phyloP scores from a whole-genome alignment of 30 jellyfish, hydroid and myxozoan genomes.

The Haliclystus octoradiatus region DNA sequence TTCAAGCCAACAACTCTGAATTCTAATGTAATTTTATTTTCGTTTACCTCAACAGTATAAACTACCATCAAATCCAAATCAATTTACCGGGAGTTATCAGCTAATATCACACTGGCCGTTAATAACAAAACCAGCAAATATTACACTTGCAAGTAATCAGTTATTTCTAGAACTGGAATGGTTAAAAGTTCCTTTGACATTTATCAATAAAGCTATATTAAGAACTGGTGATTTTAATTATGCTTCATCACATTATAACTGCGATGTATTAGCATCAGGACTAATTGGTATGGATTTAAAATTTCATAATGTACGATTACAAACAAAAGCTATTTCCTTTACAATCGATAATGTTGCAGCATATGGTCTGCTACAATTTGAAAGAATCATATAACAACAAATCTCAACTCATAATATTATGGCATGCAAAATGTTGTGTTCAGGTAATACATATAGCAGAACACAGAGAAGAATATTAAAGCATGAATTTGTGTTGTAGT shows the following conservation, averaged over 20 bases:
- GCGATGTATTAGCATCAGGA: neutral
- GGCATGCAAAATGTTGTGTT: too few species aligned
- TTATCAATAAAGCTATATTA: constrained; percentile 19
- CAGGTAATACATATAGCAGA: too few species aligned
- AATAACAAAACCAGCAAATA: constrained; percentile 7
- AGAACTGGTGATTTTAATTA: constrained; percentile 13
- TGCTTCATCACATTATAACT: neutral
- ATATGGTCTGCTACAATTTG: neutral
- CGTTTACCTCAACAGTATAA: constrained; percentile 27
- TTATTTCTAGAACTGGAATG: constrained; percentile 23
- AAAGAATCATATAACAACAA: too few species aligned
- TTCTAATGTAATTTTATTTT: neutral
- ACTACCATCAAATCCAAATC: constrained; percentile 26
- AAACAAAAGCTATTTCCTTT: neutral
- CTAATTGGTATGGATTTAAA: neutral
- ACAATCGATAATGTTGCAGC: neutral
- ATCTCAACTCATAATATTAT: too few species aligned
- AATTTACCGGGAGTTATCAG: constrained; percentile 35
- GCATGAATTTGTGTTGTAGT: too few species aligned
- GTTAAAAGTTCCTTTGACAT: constrained; percentile 20
- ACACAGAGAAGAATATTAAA: too few species aligned
- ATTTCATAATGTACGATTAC: neutral
- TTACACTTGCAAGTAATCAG: constrained; percentile 11
- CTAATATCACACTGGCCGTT: constrained; percentile 52
- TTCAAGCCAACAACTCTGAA: too few species aligned